Conservation (phyloP, 2,888 invertebrate species). For the Lasioglossum calceatum region DNA sequence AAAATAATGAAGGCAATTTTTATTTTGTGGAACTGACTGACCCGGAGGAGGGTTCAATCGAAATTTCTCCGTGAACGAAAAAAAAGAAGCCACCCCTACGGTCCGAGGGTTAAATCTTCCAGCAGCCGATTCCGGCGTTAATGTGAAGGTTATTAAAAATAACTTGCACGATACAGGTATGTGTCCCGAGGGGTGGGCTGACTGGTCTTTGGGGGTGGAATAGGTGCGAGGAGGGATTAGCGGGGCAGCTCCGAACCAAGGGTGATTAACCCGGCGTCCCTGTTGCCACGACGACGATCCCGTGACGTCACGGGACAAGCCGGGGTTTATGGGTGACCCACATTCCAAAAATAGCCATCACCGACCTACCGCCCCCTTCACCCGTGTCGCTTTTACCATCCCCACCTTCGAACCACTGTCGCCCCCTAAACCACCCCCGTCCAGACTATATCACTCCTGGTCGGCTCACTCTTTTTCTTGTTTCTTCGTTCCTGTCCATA, state of each 20-base stretch:
- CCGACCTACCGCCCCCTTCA: constrained; percentile 66
- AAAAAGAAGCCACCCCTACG: neutral
- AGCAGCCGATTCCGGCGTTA: neutral
- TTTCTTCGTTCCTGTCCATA: constrained; percentile 24
- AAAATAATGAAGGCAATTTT: neutral
- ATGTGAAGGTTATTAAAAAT: constrained; percentile 29
- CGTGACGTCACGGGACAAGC: constrained; percentile 84
- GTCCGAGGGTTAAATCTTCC: neutral
- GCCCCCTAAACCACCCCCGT: constrained; percentile 17
- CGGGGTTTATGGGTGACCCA: constrained; percentile 83
- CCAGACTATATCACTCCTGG: neutral
- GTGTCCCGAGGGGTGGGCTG: constrained; percentile 21
- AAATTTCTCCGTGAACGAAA: neutral
- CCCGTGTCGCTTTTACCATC: constrained; percentile 52
- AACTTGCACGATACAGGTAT: constrained; percentile 40
- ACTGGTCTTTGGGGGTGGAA: constrained; percentile 25
- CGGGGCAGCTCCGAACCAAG: constrained; percentile 53
- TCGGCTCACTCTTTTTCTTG: constrained; percentile 24
- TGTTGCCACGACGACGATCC: constrained; percentile 83
- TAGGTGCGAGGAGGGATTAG: constrained; percentile 34
- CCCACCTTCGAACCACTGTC: constrained; percentile 48
- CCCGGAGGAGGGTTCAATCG: neutral
- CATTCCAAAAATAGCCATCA: constrained; percentile 82
- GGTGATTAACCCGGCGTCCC: constrained; percentile 81
- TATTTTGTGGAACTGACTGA: neutral